Percentiles rank a stretch among this genome's conserved stretches.
phyloP scores from a whole-genome alignment of 2,113 vertebrate genomes.

The Caracal caracal region DNA sequence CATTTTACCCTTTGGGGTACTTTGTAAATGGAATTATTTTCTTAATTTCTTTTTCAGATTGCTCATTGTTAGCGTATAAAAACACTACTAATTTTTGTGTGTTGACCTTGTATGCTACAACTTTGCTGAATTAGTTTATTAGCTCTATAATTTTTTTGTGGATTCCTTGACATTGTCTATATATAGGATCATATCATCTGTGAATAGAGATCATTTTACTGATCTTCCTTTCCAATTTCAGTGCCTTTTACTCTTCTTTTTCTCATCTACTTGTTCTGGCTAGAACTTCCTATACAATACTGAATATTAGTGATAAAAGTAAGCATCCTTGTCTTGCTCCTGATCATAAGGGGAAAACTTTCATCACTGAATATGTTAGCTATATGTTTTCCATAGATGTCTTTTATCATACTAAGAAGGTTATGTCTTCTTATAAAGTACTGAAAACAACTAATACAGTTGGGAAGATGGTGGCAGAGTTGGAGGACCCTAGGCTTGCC shows the following conservation, averaged over 20 bases:
- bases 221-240: not conserved
- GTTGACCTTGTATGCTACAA: not conserved
- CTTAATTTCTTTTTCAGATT: constrained; percentile 17
- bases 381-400: not conserved
- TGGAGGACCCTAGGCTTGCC: not conserved
- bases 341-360: not conserved
- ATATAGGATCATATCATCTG: not conserved
- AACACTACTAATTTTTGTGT: not conserved
- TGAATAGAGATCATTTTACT: not conserved
- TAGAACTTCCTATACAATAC: not conserved
- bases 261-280: not conserved
- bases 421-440: not conserved
- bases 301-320: not conserved
- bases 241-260: not conserved
- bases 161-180: not conserved
- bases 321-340: not conserved
- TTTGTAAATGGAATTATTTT: not conserved
- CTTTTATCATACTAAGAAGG: not conserved
- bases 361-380: not conserved
- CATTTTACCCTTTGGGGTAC: not conserved
- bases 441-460: not conserved
- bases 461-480: not conserved
- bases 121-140: not conserved
- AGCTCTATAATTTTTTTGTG: not conserved
- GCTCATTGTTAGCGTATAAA: not conserved